These are phyloP conservation scores for Leptatherina wallacei DNA, from an alignment of 2,797 vertebrate species.

Conservation along the genomic window DNA sequence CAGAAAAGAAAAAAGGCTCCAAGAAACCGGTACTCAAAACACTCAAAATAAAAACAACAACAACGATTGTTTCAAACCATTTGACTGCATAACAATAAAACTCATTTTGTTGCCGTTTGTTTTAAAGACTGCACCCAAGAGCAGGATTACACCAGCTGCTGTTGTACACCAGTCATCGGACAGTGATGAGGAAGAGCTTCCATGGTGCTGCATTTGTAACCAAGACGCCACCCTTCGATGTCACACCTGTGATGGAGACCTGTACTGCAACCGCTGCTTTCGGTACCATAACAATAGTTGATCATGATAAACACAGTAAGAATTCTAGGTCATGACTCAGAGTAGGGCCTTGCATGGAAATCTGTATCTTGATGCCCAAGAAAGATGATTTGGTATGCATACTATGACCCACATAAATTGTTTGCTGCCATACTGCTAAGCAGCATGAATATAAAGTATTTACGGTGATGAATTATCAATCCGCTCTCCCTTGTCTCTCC, in stretches of 20 bases:
- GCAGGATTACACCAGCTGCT: conserved; percentile 43
- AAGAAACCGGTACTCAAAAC: conserved; percentile 71
- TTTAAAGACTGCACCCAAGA: conserved; percentile 50
- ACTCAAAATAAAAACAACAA: background rate
- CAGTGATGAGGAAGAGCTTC: conserved; percentile 91
- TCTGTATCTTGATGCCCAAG: conserved; percentile 18
- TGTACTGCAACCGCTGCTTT: conserved; percentile 95
- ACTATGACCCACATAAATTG: conserved; percentile 70
- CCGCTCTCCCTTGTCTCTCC: conserved; percentile 57
- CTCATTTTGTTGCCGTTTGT: conserved; percentile 6
- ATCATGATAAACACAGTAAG: background rate
- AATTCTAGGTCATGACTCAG: conserved; percentile 7
- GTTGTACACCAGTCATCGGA: conserved; percentile 67
- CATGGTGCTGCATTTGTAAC: conserved; percentile 98
- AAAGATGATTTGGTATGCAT: conserved; percentile 63
- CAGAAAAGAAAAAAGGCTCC: conserved; percentile 61
- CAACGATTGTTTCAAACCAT: background rate
- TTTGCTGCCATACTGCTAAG: conserved; percentile 65
- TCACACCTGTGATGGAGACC: conserved; percentile 90
- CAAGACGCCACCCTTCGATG: conserved; percentile 91
- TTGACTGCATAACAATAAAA: conserved; percentile 8
- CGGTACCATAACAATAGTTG: conserved; percentile 74
- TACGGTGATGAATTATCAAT: conserved; percentile 78
- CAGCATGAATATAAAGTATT: conserved; percentile 79
- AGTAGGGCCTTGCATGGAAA: conserved; percentile 28